phyloP scores from a whole-genome alignment of 2,113 vertebrate genomes.

The Lichenostomus cassidix region DNA sequence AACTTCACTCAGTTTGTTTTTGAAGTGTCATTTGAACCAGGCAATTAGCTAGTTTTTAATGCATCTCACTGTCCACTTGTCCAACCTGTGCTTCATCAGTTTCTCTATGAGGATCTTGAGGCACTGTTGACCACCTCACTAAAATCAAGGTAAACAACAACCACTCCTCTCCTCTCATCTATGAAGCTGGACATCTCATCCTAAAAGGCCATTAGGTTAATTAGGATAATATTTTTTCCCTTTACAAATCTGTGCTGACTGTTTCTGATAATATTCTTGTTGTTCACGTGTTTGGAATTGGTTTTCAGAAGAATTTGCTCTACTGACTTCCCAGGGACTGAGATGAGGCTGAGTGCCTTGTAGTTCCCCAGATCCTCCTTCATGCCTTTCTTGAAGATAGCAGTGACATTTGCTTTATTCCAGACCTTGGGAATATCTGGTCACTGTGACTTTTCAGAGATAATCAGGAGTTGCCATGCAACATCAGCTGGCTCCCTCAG shows the following conservation, averaged over 20 bases:
- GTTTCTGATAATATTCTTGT: not conserved
- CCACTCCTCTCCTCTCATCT: not conserved
- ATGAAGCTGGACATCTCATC: not conserved
- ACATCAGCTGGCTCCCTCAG: not conserved
- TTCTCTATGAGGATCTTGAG: not conserved
- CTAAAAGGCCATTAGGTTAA: not conserved
- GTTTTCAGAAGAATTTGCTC: not conserved
- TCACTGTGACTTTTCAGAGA: not conserved
- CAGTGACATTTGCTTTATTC: not conserved
- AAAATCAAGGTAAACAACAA: not conserved
- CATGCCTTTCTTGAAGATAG: not conserved
- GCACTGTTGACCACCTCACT: not conserved
- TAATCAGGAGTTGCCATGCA: not conserved
- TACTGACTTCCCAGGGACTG: not conserved
- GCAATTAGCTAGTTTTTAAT: not conserved
- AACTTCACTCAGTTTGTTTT: not conserved
- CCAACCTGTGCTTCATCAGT: not conserved
- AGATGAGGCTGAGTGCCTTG: not conserved
- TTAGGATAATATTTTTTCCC: not conserved
- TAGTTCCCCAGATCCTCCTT: not conserved
- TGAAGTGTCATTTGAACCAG: not conserved
- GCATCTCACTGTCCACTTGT: accelerated
- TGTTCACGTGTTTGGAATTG: not conserved
- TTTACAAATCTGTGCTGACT: not conserved
- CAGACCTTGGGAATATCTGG: not conserved